Conservation (phyloP, 2,888 invertebrate species). For the Agrenia bidenticulata region DNA sequence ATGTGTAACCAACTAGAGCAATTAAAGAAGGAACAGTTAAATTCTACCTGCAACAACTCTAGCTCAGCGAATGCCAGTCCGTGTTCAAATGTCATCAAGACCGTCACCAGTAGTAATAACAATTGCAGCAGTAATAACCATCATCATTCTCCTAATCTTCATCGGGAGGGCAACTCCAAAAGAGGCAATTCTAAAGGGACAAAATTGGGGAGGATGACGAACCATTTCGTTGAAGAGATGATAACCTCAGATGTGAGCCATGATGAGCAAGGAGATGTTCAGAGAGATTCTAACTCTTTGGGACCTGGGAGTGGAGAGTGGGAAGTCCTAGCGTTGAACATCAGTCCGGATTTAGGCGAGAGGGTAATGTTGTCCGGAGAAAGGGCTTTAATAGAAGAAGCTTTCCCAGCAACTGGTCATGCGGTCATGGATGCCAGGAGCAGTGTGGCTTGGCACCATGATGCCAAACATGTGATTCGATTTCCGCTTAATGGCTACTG, state of each 20-base stretch:
- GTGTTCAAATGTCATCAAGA: background rate
- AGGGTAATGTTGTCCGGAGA: conserved; percentile 80
- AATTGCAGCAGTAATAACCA: conserved; percentile 42
- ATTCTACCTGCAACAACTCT: background rate
- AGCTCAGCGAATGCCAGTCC: background rate
- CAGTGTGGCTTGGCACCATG: conserved; percentile 73
- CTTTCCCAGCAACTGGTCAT: conserved; percentile 64
- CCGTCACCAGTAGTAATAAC: conserved; percentile 23
- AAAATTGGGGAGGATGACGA: conserved; percentile 30
- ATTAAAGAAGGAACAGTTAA: conserved; percentile 64
- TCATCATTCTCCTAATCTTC: conserved; percentile 37
- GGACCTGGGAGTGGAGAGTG: conserved; percentile 56
- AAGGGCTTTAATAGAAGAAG: conserved; percentile 71
- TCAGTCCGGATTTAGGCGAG: conserved; percentile 78
- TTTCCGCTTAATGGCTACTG: conserved; percentile 86
- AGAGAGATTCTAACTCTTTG: conserved; percentile 23
- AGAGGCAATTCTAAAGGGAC: conserved; percentile 31
- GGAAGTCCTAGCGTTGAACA: conserved; percentile 77
- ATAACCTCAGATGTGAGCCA: conserved; percentile 32
- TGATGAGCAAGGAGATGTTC: conserved; percentile 23
- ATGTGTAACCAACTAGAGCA: conserved; percentile 73
- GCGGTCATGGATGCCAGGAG: conserved; percentile 77
- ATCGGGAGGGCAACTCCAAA: conserved; percentile 27
- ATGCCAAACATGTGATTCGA: conserved; percentile 77
- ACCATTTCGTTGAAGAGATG: conserved; percentile 38